Conservation (phyloP, 2,888 invertebrate species). For the Archaeoteleia sp. region DNA sequence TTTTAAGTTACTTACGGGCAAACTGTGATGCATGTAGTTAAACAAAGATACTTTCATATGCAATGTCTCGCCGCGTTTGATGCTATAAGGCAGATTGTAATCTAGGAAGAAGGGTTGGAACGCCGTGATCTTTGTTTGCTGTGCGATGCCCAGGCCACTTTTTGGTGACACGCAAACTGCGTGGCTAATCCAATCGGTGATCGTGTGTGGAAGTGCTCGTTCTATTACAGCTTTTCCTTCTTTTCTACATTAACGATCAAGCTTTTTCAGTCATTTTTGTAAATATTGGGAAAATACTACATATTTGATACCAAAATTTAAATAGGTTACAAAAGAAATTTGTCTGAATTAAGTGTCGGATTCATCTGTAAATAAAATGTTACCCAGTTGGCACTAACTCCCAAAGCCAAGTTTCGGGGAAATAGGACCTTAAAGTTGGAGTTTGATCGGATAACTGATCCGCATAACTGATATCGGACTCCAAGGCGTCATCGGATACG, state of each 20-base stretch:
- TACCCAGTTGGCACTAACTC: slow-evolving; percentile 76
- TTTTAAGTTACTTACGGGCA: slow-evolving; percentile 79
- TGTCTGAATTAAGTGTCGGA: too few species aligned
- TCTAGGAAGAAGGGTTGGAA: slow-evolving; percentile 87
- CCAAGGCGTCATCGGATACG: slow-evolving; percentile 55
- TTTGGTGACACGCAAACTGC: slow-evolving; percentile 77
- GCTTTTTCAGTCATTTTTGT: too few species aligned
- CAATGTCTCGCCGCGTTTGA: slow-evolving; percentile 81
- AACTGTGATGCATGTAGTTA: slow-evolving; percentile 82
- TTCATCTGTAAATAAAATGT: slow-evolving; percentile 19
- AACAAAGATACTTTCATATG: slow-evolving; percentile 82
- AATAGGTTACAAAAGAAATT: too few species aligned
- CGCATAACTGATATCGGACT: slow-evolving; percentile 64
- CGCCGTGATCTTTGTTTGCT: slow-evolving; percentile 74
- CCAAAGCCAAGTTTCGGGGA: slow-evolving; percentile 83
- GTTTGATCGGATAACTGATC: slow-evolving; percentile 63
- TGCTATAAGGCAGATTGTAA: slow-evolving; percentile 80
- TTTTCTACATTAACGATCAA: too few species aligned
- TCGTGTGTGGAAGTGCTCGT: slow-evolving; percentile 77
- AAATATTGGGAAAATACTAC: too few species aligned
- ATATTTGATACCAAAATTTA: not conserved
- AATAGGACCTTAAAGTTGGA: slow-evolving; percentile 73
- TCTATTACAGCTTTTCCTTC: slow-evolving; percentile 71
- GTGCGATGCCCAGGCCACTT: slow-evolving; percentile 77
- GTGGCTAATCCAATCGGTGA: slow-evolving; percentile 80